A percentile compares a stretch with the other conserved stretches of the same genome.
These are phyloP conservation scores for Petrosia ficiformis DNA, from an alignment of 37 sponge, comb jelly and placozoan species.

Conservation along the genomic window DNA sequence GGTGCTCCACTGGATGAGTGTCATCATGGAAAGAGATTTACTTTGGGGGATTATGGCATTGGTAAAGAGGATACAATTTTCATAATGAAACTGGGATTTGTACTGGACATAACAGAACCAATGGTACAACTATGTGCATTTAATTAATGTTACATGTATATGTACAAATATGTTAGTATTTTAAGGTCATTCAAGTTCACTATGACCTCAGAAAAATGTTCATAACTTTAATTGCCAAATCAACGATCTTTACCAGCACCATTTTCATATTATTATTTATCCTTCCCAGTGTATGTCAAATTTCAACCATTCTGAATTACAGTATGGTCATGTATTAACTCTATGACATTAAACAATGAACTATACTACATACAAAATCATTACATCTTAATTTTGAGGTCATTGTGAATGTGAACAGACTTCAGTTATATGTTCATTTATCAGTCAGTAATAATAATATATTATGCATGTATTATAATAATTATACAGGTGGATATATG, in stretches of 20 bases:
- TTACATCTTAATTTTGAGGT: too few relatives aligned
- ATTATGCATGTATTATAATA: neutral
- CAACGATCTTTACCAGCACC: neutral
- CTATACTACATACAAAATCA: too few relatives aligned
- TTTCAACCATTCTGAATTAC: too few relatives aligned
- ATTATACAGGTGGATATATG: constrained; percentile 59
- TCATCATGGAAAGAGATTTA: constrained; percentile 29
- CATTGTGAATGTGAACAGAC: too few relatives aligned
- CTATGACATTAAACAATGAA: too few relatives aligned
- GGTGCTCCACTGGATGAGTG: constrained; percentile 20
- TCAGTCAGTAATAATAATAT: neutral
- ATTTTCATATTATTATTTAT: too few relatives aligned
- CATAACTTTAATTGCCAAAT: too few relatives aligned
- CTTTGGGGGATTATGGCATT: constrained; percentile 37
- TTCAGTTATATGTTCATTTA: too few relatives aligned
- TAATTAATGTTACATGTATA: neutral
- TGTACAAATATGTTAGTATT: neutral
- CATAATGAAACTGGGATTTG: constrained; percentile 38
- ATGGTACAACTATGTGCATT: constrained; percentile 15
- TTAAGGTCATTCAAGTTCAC: too few relatives aligned
- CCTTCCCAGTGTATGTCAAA: neutral
- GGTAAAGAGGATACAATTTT: constrained; percentile 38
- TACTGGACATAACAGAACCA: constrained; percentile 57
- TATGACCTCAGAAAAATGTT: too few relatives aligned
- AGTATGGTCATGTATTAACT: too few relatives aligned